These are phyloP conservation scores for Galeruca laticollis DNA, from an alignment of 2,888 invertebrate species.

Conservation along the genomic window DNA sequence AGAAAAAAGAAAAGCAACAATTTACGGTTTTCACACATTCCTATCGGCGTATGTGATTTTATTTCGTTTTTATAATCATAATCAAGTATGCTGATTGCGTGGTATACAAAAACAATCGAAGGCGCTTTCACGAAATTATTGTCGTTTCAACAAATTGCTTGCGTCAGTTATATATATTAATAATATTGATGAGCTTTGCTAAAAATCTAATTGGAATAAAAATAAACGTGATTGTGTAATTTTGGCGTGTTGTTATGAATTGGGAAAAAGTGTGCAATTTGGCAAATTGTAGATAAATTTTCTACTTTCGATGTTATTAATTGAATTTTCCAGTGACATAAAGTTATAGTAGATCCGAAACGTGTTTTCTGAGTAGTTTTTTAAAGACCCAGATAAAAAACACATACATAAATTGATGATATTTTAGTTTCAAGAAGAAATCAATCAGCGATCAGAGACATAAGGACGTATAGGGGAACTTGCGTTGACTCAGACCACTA, in stretches of 20 bases:
- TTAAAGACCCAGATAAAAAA: no score
- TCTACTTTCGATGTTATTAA: no score
- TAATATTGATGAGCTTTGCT: slow-evolving; percentile 38
- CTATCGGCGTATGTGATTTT: slow-evolving; percentile 43
- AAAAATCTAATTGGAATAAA: slow-evolving; percentile 46
- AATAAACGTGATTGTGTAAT: slow-evolving; percentile 35
- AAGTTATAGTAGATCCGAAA: no score
- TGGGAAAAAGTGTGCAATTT: slow-evolving; percentile 27
- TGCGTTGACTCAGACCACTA: no score
- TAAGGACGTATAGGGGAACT: no score
- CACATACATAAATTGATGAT: no score
- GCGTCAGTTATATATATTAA: slow-evolving; percentile 15
- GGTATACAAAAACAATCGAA: slow-evolving; percentile 43
- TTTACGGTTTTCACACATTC: slow-evolving; percentile 38
- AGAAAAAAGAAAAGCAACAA: background rate
- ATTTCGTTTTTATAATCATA: slow-evolving; percentile 42
- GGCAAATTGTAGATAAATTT: no score
- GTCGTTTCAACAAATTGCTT: slow-evolving; percentile 43
- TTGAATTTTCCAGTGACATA: no score
- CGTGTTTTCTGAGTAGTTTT: no score
- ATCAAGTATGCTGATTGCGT: slow-evolving; percentile 50
- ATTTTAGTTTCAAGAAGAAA: no score
- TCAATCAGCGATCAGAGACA: no score
- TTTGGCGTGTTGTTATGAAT: slow-evolving; percentile 37
- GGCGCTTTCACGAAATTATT: slow-evolving; percentile 48